Evolutionary conservation across 2,888 invertebrate species (phyloP), one percentile per base, ranked within the genome.

Genomic region (Clusia tigrina): DNA sequence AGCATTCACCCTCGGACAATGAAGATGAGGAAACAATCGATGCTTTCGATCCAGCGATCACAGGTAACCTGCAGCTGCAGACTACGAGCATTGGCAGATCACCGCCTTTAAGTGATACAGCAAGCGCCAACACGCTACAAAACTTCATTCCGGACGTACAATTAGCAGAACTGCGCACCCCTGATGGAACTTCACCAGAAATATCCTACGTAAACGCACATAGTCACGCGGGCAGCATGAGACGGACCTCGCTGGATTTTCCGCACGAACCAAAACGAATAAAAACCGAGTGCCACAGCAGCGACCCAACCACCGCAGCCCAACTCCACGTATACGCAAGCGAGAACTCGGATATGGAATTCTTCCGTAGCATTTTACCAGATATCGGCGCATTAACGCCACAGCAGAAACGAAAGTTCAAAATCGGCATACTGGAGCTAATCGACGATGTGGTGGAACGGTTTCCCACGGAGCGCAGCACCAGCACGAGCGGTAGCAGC

Each of bases 321-420:
- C 22, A 5, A 1, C 55, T 24, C n/a, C 60, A 61, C 26, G 6
- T 64, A 37, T 74, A 74, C 18, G 69, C 66, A 37, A 69, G 65
- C 2, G 81, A 81, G 60, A 70, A 78, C 64, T 69, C 80, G 20
- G 81, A 82, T 64, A 79, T 81, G 77, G 84, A 85, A 62, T 87
- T 87, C 75, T 86, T 87, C 55, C 84, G 83, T 69, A 86, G 87
- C 74, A 83, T 87, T 56, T 68, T 87, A 42, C 86, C 87, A 10
- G 87, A 87, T 70, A 85, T 87, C 55, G 83, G 81, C 26, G 76
- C 80, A 20, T 81, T 87, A 68, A 84, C 84, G n/a, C 80, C 83
- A 2, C 82, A 84, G 60, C 87, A 87, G 66, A 87, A 86, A 61
- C 80, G 87, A 12, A 85, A 84, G 72, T 81, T 87, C 1, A 86